phyloP scores from a whole-genome alignment of 2,113 vertebrate species.

The Tragelaphus imberbis region DNA sequence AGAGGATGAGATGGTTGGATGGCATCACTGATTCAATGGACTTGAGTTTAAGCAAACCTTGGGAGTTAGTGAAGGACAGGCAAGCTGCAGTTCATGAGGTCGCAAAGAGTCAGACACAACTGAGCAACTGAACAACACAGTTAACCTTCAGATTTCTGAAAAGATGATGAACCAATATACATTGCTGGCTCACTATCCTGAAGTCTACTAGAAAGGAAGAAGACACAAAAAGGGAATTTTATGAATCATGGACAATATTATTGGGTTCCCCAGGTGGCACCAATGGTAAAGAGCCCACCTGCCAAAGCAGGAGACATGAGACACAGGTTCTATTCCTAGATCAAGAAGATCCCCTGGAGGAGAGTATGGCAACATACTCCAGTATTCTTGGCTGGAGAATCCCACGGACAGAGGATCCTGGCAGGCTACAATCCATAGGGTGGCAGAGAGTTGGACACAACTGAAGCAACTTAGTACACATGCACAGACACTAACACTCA shows the following conservation, averaged over 20 bases:
- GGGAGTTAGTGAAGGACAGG: neutral
- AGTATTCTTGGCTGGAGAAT: neutral
- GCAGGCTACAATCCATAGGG: neutral
- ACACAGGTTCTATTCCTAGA: neutral
- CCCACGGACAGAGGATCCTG: neutral
- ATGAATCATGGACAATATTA: neutral
- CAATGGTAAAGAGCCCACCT: neutral
- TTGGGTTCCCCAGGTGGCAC: neutral
- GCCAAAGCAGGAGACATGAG: neutral
- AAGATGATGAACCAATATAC: neutral
- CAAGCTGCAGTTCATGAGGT: neutral
- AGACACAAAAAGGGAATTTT: neutral
- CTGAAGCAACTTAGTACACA: accelerated
- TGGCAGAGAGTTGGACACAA: neutral
- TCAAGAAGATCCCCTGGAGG: neutral
- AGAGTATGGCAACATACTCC: neutral
- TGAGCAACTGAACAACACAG: neutral
- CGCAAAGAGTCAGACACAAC: neutral
- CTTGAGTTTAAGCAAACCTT: neutral
- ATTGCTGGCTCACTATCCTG: neutral
- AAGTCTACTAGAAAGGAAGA: neutral
- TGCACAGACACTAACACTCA: neutral
- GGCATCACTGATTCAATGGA: neutral
- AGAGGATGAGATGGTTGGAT: neutral
- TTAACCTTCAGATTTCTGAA: neutral